Evolutionary conservation across 1,140 invertebrate genomes (phyloP), one percentile per base, ranked within the genome.

Genomic region (Oedothorax gibbosus): DNA sequence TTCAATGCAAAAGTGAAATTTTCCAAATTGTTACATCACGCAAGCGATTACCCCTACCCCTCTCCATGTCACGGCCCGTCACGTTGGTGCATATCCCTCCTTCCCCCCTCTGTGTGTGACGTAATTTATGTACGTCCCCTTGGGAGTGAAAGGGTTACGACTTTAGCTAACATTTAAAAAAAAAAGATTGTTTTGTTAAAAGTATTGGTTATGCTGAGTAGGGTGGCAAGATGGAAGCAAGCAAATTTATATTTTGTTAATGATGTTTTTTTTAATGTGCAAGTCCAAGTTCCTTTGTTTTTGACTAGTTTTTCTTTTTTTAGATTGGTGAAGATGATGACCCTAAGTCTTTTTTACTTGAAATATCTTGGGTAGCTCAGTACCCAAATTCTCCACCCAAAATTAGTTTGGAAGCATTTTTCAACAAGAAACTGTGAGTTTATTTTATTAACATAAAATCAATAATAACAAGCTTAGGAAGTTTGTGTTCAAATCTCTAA

Each of bases 391-490:
- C 94, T 86, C 92, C 93, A 87, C 97, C 97, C 54, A 90, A 88
- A 10, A 92, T 98, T 64, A 97, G 95, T 90, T 92, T 99, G 91
- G 94, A 98, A 88, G 93, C 95, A 51, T 99, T 98, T 91, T 98
- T 97, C 89, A 99, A 99, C 91, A 95, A 95, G 89, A 94, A 96
- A 90, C 90, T 97, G 96, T 98, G 93, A 94, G 94, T 60, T 8
- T 57, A 0, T 51, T 62, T 62, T 62, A 62, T 35, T 35, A 35
- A 35, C 35, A 35, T 35, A 35, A 35, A 35, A 35, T 35, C 35
- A 35, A 35, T 35, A 35, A 35, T 35, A 35, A 5, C 35, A 35
- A 2, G 35, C 35, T 35, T 35, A 35, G 5, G 35, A 35, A 35
- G 35, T 35, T 35, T 35, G 35, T 35, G 35, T 35, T 35, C 1